These are phyloP conservation scores for Uropsilus gracilis DNA, from an alignment of 2,113 vertebrate species.

Conservation along the genomic window DNA sequence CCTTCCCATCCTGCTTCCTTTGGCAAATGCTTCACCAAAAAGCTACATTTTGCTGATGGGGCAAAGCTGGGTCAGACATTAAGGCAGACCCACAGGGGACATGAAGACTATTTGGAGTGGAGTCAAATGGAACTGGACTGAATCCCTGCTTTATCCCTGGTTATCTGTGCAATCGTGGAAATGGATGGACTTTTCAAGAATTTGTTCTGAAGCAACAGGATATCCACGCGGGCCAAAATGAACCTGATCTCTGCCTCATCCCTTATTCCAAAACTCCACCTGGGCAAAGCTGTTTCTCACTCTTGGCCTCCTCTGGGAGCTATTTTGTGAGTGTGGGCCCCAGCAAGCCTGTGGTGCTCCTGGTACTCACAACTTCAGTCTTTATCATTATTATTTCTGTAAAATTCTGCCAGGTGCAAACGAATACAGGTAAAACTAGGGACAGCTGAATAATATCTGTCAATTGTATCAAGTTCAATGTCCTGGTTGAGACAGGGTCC, in stretches of 20 bases:
- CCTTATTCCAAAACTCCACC: background rate
- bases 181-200: background rate
- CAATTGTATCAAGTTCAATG: background rate
- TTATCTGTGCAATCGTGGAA: background rate
- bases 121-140: background rate
- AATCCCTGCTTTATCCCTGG: background rate
- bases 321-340: background rate
- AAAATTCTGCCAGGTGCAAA: background rate
- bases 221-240: background rate
- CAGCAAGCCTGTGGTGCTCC: background rate
- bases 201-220: background rate
- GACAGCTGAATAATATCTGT: background rate
- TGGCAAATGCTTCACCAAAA: background rate
- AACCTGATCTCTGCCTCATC: background rate
- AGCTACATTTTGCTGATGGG: slow-evolving; percentile 30
- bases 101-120: background rate
- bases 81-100: background rate
- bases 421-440: background rate
- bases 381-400: background rate
- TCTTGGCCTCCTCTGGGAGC: background rate
- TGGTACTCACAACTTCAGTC: background rate
- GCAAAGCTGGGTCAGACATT: background rate
- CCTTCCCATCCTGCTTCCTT: slow-evolving; percentile 26
- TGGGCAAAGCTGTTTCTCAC: background rate
- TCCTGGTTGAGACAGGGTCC: background rate